Evolutionary conservation across 2,797 vertebrate species (phyloP).

Genomic region (Danio albolineatus): DNA sequence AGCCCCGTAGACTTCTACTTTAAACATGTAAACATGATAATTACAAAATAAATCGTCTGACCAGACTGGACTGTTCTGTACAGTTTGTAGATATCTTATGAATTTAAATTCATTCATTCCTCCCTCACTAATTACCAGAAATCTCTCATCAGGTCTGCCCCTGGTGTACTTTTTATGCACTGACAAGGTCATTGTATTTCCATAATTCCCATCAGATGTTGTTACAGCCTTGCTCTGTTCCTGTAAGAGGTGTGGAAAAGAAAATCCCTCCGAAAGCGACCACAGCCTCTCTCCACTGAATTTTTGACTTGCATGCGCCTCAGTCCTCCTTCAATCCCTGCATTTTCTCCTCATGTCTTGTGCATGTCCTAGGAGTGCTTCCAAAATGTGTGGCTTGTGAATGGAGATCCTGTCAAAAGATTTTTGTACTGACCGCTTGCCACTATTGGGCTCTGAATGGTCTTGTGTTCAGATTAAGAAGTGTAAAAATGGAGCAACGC

Average conservation of each 20-base stretch:
- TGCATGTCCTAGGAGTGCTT: conserved; percentile 87
- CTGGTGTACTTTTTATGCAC: neutral
- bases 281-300: conserved; percentile 60
- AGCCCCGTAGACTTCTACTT: neutral
- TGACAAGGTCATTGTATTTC: neutral
- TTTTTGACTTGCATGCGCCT: conserved; percentile 59
- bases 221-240: neutral
- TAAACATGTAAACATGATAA: neutral
- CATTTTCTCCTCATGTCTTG: conserved; percentile 89
- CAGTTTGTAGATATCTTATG: neutral
- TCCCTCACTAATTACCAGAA: neutral
- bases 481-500: conserved; percentile 99
- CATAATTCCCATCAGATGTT: neutral
- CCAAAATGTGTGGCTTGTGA: conserved; percentile 76
- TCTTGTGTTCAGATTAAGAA: conserved; percentile 97
- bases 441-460: conserved; percentile 83
- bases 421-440: conserved; percentile 65
- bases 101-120: too few species aligned
- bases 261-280: conserved; percentile 35
- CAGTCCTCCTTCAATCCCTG: conserved; percentile 74
- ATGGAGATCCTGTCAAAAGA: conserved; percentile 59
- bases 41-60: neutral
- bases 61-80: neutral
- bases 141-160: neutral
- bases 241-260: neutral